Evolutionary conservation across 2,113 vertebrate genomes (phyloP).

Genomic region (Ancistrus triradiatus): DNA sequence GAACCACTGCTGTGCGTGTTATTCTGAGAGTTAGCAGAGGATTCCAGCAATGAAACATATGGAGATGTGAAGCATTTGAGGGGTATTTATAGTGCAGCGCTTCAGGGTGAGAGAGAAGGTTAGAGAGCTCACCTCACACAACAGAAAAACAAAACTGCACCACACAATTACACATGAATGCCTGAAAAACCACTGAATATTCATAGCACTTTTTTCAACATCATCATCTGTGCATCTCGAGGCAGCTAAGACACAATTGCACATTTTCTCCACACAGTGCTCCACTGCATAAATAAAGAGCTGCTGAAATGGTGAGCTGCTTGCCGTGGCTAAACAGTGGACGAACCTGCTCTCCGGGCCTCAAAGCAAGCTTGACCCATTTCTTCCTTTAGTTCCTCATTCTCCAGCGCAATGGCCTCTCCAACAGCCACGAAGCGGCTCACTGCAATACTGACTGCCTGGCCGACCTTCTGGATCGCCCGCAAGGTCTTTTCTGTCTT

Average conservation of each 20-base stretch:
- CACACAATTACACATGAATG: conserved; percentile 6
- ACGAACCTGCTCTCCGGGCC: conserved; percentile 86
- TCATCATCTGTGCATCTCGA: neutral
- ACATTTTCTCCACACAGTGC: neutral
- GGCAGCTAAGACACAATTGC: neutral
- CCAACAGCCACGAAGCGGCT: conserved; percentile 93
- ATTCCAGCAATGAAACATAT: conserved; percentile 17
- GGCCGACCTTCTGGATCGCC: conserved; percentile 90
- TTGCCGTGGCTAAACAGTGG: neutral
- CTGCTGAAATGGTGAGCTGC: neutral
- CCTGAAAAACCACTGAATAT: conserved; percentile 1
- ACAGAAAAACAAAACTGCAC: conserved; percentile 1
- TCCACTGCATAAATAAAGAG: neutral
- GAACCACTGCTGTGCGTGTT: neutral
- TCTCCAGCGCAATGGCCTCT: conserved; percentile 92
- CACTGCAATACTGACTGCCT: conserved; percentile 89
- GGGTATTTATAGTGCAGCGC: conserved; percentile 41
- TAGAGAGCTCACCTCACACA: conserved; percentile 17
- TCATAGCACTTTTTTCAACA: conserved; percentile 2
- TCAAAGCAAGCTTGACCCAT: conserved; percentile 91
- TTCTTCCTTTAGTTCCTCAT: conserved; percentile 91
- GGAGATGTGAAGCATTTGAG: conserved; percentile 4
- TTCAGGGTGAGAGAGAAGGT: conserved; percentile 28
- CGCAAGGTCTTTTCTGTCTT: conserved; percentile 90
- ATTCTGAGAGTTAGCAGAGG: conserved; percentile 4